These are phyloP conservation scores for human (Homo sapiens) DNA, from an alignment of 2,113 vertebrate species.

Conservation along the genomic window GRCh38 chr6:61148001-61148500, in stretches of 20 bases:
- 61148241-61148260: neutral
- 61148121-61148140: conserved; percentile 11
- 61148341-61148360: neutral
- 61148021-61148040: neutral
- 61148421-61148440: neutral
- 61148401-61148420: neutral
- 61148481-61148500: neutral
- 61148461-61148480: neutral
- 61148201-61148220: neutral
- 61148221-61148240: neutral
- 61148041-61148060: neutral
- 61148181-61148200: neutral
- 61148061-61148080: conserved; percentile 7
- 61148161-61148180: neutral
- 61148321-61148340: neutral
- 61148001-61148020: neutral
- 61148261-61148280: neutral
- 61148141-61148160: neutral
- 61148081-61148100: neutral
- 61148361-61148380: neutral
- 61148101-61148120: neutral
- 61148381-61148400: neutral
- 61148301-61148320: neutral
- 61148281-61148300: neutral
- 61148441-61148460: neutral